Conservation (phyloP, 2,888 invertebrate species). For the Megalurothrips usitatus region DNA sequence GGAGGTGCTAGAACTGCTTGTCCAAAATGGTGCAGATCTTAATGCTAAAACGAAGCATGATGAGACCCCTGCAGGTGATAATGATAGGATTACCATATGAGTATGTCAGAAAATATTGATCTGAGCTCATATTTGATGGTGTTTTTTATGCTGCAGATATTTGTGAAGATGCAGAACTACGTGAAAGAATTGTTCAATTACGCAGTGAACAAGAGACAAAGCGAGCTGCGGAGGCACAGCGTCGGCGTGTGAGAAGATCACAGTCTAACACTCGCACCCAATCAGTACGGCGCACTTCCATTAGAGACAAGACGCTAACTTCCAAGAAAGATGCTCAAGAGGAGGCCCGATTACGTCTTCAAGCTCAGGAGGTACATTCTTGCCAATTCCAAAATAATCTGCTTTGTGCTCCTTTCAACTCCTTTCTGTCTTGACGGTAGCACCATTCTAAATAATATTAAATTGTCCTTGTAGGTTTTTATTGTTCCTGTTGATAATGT, state of each 20-base stretch:
- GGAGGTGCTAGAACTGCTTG: constrained; percentile 90
- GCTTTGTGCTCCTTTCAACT: background rate
- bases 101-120: constrained; percentile 13
- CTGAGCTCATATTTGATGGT: background rate
- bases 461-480: constrained; percentile 41
- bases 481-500: constrained; percentile 44
- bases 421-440: background rate
- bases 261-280: constrained; percentile 81
- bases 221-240: constrained; percentile 57
- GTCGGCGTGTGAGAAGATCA: constrained; percentile 62
- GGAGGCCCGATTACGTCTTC: constrained; percentile 73
- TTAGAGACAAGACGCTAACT: constrained; percentile 87
- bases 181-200: constrained; percentile 81
- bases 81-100: constrained; percentile 30
- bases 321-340: constrained; percentile 92
- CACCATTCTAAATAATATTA: constrained; percentile 11
- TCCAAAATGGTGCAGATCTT: constrained; percentile 94
- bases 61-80: constrained; percentile 90
- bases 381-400: background rate
- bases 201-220: constrained; percentile 84
- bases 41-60: constrained; percentile 95
- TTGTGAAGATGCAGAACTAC: constrained; percentile 91
- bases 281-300: constrained; percentile 86
- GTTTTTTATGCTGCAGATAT: constrained; percentile 62
- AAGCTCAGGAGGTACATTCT: constrained; percentile 54